A percentile compares a stretch with the other conserved stretches of the same genome.
Evolutionary conservation across 2,797 vertebrate genomes (phyloP).

Genomic region (Gymnoscopelus microlampas): DNA sequence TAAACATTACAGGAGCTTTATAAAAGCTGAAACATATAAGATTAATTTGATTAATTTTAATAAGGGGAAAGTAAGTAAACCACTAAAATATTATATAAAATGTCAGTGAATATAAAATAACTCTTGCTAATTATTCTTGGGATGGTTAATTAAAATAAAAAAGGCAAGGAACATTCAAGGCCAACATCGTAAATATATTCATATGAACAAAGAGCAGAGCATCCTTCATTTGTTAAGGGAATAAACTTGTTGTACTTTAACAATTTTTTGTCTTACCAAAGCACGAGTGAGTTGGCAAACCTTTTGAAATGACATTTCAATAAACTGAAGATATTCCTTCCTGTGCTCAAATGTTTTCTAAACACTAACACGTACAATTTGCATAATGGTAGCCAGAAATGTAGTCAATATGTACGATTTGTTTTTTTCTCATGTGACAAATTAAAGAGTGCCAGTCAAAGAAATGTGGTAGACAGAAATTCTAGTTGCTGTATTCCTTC

Average conservation of each 20-base stretch:
- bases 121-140: neutral
- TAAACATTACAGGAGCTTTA: slow-evolving; percentile 75
- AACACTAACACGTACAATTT: too few species aligned
- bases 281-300: too few species aligned
- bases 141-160: slow-evolving; percentile 25
- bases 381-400: too few species aligned
- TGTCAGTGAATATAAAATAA: slow-evolving; percentile 50
- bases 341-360: too few species aligned
- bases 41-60: slow-evolving; percentile 50
- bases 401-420: too few species aligned
- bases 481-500: neutral
- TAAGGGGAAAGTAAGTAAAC: slow-evolving; percentile 34
- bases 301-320: too few species aligned
- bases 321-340: too few species aligned
- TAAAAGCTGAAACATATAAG: slow-evolving; percentile 74
- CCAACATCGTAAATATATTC: neutral
- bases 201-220: neutral
- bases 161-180: slow-evolving; percentile 6
- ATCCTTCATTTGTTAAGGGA: slow-evolving; percentile 20
- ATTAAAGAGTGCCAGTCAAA: neutral
- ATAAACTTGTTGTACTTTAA: neutral
- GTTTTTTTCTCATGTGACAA: neutral
- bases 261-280: too few species aligned
- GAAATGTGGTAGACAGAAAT: neutral
- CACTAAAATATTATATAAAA: slow-evolving; percentile 45